Evolutionary conservation across 2,113 vertebrate genomes (phyloP).

Genomic region (Pteruthius melanotis): DNA sequence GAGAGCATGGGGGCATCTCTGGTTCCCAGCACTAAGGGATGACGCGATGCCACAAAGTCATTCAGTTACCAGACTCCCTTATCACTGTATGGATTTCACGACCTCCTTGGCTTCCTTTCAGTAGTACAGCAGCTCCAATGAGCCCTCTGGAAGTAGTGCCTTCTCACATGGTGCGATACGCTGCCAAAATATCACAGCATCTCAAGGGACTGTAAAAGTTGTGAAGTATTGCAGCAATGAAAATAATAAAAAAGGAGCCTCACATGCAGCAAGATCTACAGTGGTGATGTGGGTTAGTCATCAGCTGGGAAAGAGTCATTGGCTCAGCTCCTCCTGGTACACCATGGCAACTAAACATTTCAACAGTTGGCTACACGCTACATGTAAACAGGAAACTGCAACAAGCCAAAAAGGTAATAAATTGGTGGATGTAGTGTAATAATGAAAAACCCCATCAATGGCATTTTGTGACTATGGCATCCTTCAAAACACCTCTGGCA

Average conservation of each 20-base stretch:
- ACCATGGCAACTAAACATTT: constrained; percentile 76
- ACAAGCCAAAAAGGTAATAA: constrained; percentile 72
- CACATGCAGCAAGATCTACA: constrained; percentile 69
- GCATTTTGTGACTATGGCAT: constrained; percentile 74
- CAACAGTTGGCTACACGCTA: constrained; percentile 73
- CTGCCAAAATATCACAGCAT: constrained; percentile 59
- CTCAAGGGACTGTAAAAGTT: constrained; percentile 64
- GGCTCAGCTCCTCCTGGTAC: constrained; percentile 75
- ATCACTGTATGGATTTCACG: constrained; percentile 15
- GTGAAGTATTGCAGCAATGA: constrained; percentile 70
- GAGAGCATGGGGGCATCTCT: background rate
- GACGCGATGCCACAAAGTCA: constrained; percentile 16
- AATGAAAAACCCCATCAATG: constrained; percentile 61
- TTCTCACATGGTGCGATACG: constrained; percentile 45
- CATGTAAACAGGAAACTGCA: constrained; percentile 78
- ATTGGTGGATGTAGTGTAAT: constrained; percentile 72
- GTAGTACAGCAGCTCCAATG: constrained; percentile 70
- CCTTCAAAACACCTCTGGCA: constrained; percentile 74
- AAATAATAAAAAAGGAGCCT: constrained; percentile 64
- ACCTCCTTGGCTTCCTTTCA: constrained; percentile 67
- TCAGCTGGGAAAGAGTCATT: constrained; percentile 69
- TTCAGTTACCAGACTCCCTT: constrained; percentile 32
- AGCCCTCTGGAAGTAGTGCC: constrained; percentile 68
- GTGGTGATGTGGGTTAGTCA: constrained; percentile 71
- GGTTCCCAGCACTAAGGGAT: constrained; percentile 27